Conservation (phyloP, 2,888 invertebrate genomes). For the Polyploca ridens region DNA sequence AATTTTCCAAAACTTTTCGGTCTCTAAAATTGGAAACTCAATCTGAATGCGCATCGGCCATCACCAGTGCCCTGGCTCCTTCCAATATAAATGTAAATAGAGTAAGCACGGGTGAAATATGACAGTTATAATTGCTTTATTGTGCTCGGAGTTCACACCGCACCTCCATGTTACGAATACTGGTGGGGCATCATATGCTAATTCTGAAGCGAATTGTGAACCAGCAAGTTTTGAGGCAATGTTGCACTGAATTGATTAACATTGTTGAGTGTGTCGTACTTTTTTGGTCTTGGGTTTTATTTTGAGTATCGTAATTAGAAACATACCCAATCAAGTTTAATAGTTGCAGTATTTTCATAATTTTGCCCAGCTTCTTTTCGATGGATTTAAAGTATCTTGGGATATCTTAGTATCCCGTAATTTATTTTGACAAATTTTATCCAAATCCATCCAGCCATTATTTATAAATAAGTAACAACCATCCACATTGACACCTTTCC, state of each 20-base stretch:
- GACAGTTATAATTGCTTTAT: conserved; percentile 84
- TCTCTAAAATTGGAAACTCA: conserved; percentile 48
- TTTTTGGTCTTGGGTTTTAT: no score
- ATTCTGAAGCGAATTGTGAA: conserved; percentile 37
- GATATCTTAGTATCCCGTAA: no score
- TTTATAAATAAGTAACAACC: not conserved
- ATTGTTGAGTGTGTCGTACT: conserved; percentile 17
- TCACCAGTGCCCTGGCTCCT: conserved; percentile 33
- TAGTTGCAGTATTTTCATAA: no score
- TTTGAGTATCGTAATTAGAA: no score
- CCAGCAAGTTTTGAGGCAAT: conserved; percentile 26
- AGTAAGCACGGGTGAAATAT: conserved; percentile 72
- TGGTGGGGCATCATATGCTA: conserved; percentile 62
- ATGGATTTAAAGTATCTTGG: no score
- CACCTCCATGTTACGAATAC: conserved; percentile 35
- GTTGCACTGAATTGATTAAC: conserved; percentile 33
- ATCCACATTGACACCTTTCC: no score
- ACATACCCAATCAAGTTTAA: no score
- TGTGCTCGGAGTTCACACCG: conserved; percentile 63
- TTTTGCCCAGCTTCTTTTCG: no score
- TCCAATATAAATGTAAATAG: conserved; percentile 84
- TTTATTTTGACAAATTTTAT: no score
- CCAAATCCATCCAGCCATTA: conserved; percentile 10
- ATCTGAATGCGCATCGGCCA: conserved; percentile 41
- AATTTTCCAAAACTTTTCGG: not conserved